phyloP scores from a whole-genome alignment of 2,113 vertebrate genomes.

The Podiceps cristatus region DNA sequence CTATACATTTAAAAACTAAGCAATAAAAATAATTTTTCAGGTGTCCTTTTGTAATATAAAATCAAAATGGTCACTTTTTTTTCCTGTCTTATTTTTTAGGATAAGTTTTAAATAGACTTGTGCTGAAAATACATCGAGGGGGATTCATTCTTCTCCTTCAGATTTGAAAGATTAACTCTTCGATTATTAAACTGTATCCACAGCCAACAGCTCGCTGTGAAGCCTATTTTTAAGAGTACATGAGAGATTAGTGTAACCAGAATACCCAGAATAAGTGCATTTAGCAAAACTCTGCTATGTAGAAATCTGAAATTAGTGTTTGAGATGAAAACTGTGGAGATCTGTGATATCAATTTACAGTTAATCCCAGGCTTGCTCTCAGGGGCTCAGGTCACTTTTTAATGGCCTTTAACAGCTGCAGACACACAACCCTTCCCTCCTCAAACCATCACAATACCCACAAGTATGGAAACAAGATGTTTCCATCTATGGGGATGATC shows the following conservation, averaged over 20 bases:
- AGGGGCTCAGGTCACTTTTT: neutral
- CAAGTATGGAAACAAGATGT: neutral
- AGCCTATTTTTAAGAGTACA: neutral
- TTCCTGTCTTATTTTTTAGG: neutral
- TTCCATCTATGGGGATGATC: neutral
- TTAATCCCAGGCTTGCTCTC: neutral
- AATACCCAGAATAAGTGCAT: neutral
- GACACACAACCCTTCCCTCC: neutral
- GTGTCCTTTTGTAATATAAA: neutral
- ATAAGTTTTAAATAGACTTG: neutral
- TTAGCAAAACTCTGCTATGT: neutral
- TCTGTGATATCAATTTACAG: conserved; percentile 3
- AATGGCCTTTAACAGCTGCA: conserved; percentile 35
- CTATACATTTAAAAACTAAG: neutral
- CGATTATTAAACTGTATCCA: neutral
- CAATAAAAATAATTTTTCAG: neutral
- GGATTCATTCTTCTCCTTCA: neutral
- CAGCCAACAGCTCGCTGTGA: neutral
- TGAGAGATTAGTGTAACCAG: neutral
- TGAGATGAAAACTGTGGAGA: neutral
- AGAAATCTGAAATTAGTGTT: neutral
- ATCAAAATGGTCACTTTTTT: neutral
- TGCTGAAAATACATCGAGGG: neutral
- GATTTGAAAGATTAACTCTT: neutral
- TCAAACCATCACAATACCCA: neutral